Conservation (phyloP, 2,888 invertebrate genomes). For the Agrilus mali region DNA sequence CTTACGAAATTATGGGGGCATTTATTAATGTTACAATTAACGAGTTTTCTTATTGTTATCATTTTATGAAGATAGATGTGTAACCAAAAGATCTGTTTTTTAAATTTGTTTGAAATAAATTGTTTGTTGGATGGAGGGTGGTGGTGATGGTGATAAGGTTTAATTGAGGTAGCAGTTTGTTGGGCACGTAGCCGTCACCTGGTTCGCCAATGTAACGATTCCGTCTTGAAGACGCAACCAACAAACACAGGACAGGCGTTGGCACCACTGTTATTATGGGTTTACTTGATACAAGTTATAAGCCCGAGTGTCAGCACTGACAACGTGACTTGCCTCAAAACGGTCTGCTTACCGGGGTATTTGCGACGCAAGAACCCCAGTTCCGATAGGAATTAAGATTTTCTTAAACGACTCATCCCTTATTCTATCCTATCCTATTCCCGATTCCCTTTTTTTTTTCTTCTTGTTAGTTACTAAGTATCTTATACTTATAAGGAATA, state of each 20-base stretch:
- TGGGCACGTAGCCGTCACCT: slow-evolving; percentile 30
- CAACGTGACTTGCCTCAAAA: slow-evolving; percentile 30
- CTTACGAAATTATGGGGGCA: too few relatives aligned
- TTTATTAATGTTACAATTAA: too few relatives aligned
- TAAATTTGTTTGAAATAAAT: too few relatives aligned
- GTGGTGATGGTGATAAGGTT: slow-evolving; percentile 16
- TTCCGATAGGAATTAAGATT: too few relatives aligned
- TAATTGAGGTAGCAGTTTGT: slow-evolving; percentile 23
- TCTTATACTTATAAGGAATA: too few relatives aligned
- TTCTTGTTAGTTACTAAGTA: too few relatives aligned
- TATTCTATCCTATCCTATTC: too few relatives aligned
- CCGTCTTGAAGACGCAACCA: slow-evolving; percentile 19
- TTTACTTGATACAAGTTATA: slow-evolving; percentile 33
- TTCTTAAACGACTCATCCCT: too few relatives aligned
- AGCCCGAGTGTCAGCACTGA: slow-evolving; percentile 28
- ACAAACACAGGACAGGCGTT: slow-evolving; percentile 18
- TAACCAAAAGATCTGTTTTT: slow-evolving; percentile 2
- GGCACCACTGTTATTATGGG: slow-evolving; percentile 20
- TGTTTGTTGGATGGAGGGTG: not conserved
- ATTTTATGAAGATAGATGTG: too few relatives aligned
- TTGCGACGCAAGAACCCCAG: too few relatives aligned
- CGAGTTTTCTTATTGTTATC: too few relatives aligned
- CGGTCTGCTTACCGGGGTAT: slow-evolving; percentile 20
- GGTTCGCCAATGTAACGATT: slow-evolving; percentile 21
- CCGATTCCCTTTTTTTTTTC: too few relatives aligned